Conservation (phyloP, 2,888 invertebrate species). For the Apocheima hispidaria region DNA sequence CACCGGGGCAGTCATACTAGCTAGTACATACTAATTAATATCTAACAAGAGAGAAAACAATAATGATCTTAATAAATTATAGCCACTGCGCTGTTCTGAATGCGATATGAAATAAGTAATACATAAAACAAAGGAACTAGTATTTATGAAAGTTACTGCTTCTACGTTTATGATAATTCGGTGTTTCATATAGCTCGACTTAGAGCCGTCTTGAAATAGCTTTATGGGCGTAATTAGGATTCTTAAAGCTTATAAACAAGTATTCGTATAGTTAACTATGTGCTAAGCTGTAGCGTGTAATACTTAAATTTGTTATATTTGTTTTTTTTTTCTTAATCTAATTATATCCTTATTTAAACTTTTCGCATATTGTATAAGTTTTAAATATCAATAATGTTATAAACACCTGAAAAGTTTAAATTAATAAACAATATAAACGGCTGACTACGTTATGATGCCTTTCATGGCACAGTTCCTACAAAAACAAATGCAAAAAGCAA, state of each 20-base stretch:
- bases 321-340: no score
- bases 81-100: not conserved
- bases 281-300: not conserved
- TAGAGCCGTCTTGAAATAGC: constrained; percentile 26
- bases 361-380: no score
- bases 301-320: not conserved
- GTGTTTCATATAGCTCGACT: constrained; percentile 12
- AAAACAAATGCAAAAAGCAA: constrained; percentile 14
- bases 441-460: no score
- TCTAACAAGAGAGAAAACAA: not conserved
- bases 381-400: no score
- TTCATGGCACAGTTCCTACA: not conserved
- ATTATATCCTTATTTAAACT: no score
- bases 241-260: constrained; percentile 5
- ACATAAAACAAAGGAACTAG: constrained; percentile 6
- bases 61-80: not conserved
- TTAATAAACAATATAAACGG: no score
- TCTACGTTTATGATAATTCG: constrained; percentile 14
- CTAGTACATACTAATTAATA: not conserved
- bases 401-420: no score
- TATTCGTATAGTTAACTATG: constrained; percentile 1
- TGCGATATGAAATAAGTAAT: constrained; percentile 13
- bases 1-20: no score
- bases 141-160: constrained; percentile 13
- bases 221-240: constrained; percentile 27